Percentiles rank a stretch among this genome's conserved stretches.
phyloP scores from a whole-genome alignment of 2,113 vertebrate genomes.

The Hippolais icterina region DNA sequence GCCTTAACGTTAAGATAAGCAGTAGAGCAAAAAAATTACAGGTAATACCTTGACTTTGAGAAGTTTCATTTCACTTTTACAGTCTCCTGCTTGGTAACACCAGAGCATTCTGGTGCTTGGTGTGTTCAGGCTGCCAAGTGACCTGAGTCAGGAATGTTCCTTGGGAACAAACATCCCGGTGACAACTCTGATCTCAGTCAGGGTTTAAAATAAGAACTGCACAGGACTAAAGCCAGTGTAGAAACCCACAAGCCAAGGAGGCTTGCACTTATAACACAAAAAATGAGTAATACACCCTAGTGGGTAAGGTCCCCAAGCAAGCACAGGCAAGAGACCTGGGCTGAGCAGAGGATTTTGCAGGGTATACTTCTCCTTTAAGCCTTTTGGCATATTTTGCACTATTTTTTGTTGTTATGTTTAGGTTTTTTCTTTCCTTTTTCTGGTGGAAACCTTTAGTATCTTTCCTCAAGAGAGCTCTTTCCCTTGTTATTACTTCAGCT shows the following conservation, averaged over 20 bases:
- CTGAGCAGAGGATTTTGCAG: not conserved
- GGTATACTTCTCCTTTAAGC: not conserved
- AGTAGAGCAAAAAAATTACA: not conserved
- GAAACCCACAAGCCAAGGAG: not conserved
- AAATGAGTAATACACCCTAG: not conserved
- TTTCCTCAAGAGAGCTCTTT: not conserved
- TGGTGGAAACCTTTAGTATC: not conserved
- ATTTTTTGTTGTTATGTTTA: not conserved
- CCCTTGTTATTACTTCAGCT: not conserved
- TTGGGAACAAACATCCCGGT: not conserved
- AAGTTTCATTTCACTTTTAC: not conserved
- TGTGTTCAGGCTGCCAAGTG: not conserved
- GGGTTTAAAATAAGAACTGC: not conserved
- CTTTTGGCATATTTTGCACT: not conserved
- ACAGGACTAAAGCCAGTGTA: not conserved
- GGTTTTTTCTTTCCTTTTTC: not conserved
- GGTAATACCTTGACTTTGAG: not conserved
- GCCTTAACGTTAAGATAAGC: not conserved
- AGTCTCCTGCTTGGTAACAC: not conserved
- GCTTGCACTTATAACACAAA: not conserved
- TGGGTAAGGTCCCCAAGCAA: not conserved
- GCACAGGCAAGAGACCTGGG: not conserved
- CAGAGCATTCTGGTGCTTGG: not conserved
- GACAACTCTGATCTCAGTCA: not conserved
- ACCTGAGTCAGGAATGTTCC: not conserved